Evolutionary conservation across 2,113 vertebrate species (phyloP), one percentile per base, ranked within the genome.

Genomic region (Theristicus caerulescens): DNA sequence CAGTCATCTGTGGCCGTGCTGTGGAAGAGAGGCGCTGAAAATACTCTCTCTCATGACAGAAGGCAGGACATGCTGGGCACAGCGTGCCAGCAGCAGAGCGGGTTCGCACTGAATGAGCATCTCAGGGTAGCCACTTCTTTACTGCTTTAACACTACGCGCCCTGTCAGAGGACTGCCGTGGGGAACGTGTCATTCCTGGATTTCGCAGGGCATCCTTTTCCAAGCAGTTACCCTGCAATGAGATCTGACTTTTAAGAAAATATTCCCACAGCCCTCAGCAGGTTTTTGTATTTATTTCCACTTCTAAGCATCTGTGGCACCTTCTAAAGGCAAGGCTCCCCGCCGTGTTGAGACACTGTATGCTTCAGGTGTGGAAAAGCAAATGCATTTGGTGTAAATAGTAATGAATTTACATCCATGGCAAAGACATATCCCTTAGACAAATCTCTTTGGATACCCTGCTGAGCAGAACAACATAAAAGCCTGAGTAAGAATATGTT

Each of bases 61-160:
- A 44, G 59, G 29, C 0, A 1, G 51, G 58, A 51, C 0, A 0
- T 24, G 77, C 46, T 44, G 16, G 24, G 12, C 1, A 3, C 20
- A 76, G n/a, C 54, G 34, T 18, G 38, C 58, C 36, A 51, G 49
- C 29, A 61, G 47, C 46, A 52, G 44, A 17, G 42, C 14, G 1
- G 3, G 2, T 67, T 82, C 2, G 1, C 22, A 8, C 13, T 22
- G 26, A 34, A 10, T 3, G 27, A 80, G 34, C 58, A 16, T 54
- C 31, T 69, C 27, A 4, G 34, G 31, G 52, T 7, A 71, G 34
- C 36, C 16, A 2, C 27, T 64, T 44, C 55, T 86, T 70, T 44
- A 13, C 27, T 57, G 46, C 58, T 85, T 29, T 47, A 66, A 9
- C 21, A 2, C 69, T 32, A 6, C 1, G 1, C 8, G 5, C 31